Evolutionary conservation across 2,888 invertebrate genomes (phyloP), one percentile per base, ranked within the genome.

Genomic region (Azorinus chamasolen): DNA sequence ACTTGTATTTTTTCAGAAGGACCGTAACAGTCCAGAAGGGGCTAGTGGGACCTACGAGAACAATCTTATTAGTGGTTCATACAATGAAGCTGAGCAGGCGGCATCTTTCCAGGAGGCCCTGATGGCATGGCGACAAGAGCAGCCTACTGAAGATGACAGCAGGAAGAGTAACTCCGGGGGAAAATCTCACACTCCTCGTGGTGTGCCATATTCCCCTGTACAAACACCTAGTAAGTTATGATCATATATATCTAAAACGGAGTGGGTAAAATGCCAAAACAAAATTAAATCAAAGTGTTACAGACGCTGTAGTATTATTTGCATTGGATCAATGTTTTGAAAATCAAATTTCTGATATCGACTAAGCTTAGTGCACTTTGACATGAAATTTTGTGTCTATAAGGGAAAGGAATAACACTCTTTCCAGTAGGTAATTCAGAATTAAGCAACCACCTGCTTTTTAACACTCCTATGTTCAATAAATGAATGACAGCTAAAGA

Each of bases 61-160:
- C n/a, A 83, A 84, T 12, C 79, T 92, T 46, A 80, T 92, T 32
- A 65, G 87, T 22, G 93, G 92, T 2, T 68, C 80, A 6, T 93
- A 91, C 78, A 80, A 92, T 65, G 93, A 93, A 68, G 84, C 83
- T n/a, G 90, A 90, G 45, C 92, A 90, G 73, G 92, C 91, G 1
- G 90, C 89, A 8, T 89, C 89, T 4, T 93, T 93, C 81, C 92
- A 92, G 70, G 83, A 87, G 50, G 93, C 93, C 2, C 79, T 93
- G 18, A 64, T 61, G 39, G 91, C 89, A 10, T 93, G 92, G 91
- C 32, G 32, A 6, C 32, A 32, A 32, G 32, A 10, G 32, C 32
- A 32, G 32, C 32, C 32, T 6, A 10, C 10, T 4, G 32, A 32
- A 10, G 32, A 32, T 32, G 32, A 32, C 32, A 32, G 10, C 32